Conservation (phyloP, 2,797 vertebrate species). For the Poecilia wingei region DNA sequence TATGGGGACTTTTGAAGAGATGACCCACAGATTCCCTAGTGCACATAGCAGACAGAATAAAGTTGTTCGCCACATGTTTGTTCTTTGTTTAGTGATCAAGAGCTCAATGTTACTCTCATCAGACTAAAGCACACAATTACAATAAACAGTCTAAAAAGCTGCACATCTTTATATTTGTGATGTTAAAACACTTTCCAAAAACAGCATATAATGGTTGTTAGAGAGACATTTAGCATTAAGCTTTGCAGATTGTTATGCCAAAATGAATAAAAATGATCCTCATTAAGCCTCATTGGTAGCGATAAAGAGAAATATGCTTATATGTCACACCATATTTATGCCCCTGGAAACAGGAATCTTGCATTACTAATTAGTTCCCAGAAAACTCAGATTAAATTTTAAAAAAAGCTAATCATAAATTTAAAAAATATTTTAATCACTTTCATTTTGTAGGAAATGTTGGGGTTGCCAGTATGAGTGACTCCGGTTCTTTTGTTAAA, state of each 20-base stretch:
- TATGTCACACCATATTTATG: not conserved
- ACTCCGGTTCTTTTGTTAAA: not conserved
- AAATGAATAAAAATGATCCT: not conserved
- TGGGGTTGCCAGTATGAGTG: not conserved
- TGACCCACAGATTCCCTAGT: not conserved
- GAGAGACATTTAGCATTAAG: not conserved
- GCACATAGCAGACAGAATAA: not conserved
- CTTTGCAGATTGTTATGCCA: not conserved
- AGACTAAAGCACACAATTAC: not conserved
- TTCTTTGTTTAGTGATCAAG: not conserved
- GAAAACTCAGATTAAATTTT: not conserved
- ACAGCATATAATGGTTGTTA: not conserved
- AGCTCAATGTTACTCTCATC: not conserved
- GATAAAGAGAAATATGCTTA: not conserved
- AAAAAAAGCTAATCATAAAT: not conserved
- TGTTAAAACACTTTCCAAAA: not conserved
- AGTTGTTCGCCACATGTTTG: not conserved
- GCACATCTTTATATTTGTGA: not conserved
- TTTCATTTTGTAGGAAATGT: not conserved
- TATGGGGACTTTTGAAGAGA: not conserved
- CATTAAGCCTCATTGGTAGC: not conserved
- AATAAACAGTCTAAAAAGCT: not conserved
- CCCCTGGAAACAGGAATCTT: not conserved
- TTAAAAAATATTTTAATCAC: not conserved
- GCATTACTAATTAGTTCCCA: not conserved